These are phyloP conservation scores for Rhorus exstirpatorius DNA, from an alignment of 2,888 invertebrate species.

Conservation along the genomic window DNA sequence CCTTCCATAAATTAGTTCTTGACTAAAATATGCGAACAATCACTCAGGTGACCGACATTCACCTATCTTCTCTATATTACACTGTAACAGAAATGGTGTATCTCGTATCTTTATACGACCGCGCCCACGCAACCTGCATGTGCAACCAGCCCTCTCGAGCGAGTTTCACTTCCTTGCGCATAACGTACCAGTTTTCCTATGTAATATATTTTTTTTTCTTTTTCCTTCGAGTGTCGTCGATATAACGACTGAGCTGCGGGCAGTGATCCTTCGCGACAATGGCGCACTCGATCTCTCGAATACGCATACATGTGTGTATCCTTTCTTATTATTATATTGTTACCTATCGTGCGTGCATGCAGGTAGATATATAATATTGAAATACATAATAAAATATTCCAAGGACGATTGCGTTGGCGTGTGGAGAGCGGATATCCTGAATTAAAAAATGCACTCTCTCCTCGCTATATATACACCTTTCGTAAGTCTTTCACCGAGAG, in stretches of 20 bases:
- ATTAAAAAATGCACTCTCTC: slow-evolving; percentile 11
- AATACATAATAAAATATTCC: slow-evolving; percentile 55
- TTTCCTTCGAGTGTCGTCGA: slow-evolving; percentile 5
- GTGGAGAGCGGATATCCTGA: slow-evolving; percentile 56
- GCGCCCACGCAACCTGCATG: slow-evolving; percentile 50
- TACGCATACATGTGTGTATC: not conserved
- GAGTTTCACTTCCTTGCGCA: slow-evolving; percentile 63
- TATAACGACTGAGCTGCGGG: not conserved
- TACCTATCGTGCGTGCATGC: not conserved
- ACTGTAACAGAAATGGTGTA: not conserved
- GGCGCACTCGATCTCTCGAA: slow-evolving; percentile 26
- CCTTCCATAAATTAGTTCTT: too few relatives aligned
- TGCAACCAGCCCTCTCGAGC: slow-evolving; percentile 41
- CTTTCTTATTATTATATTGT: slow-evolving; percentile 29
- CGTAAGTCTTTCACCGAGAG: slow-evolving; percentile 36
- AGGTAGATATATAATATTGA: slow-evolving; percentile 18
- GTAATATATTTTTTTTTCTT: slow-evolving; percentile 11
- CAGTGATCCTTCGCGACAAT: slow-evolving; percentile 47
- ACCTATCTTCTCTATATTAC: too few relatives aligned
- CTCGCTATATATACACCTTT: slow-evolving; percentile 21
- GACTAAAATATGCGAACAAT: too few relatives aligned
- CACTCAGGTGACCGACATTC: too few relatives aligned
- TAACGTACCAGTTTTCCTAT: slow-evolving; percentile 34
- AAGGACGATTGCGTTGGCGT: slow-evolving; percentile 69
- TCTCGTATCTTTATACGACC: slow-evolving; percentile 45